Base-by-base conservation (phyloP, 2,888 invertebrate species). In the Rhimphoctona megacephalus region DNA sequence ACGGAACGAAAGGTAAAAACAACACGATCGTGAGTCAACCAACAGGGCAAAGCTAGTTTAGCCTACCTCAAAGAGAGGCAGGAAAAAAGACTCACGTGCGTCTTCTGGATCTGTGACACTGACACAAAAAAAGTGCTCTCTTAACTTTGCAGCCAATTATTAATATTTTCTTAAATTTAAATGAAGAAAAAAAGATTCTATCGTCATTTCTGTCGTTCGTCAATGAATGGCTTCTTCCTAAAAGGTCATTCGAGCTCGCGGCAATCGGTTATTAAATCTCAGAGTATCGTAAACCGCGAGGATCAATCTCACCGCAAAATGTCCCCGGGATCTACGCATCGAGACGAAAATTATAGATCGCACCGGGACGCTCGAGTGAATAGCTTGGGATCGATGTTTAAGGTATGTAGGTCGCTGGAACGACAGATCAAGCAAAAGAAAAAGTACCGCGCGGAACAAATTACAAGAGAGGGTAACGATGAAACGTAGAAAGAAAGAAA, bases 401-500 rank as follows among this genome's bases (percentile, higher is more conserved):
- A 74, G 81, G 64, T 80, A 89, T 86, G 83, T 88, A 82, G 88
- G 88, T 85, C 85, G 77, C n/a, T 69, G 72, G 11, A 74, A 73
- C 61, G 43, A 49, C 33, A 22, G 70, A 83, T 78, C 49, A 36
- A 86, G 79, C 61, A 61, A 52, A 25, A 64, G 17, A 22, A 57
- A 43, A 52, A 25, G 49, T 3, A 61, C 19, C 33, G 61, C 36
- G n/a, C 36, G 52, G 66, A 76, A 57, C 43, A 46, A 76, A 61
- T 14, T 25, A 46, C 19, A 11, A 61, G 25, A 76, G 61, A 49
- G 30, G 25, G 17, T 43, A 39, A 70, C 46, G 9, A 49, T 49
- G 19, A 43, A 39, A 67, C 1, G 1, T 36, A 22, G 9, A 22
- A 43, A 43, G 22, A n/a, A 9, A 22, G 2, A 9, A 22, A 43